Base-by-base conservation (phyloP, 2,888 invertebrate species). In the Drosophila mercatorum region DNA sequence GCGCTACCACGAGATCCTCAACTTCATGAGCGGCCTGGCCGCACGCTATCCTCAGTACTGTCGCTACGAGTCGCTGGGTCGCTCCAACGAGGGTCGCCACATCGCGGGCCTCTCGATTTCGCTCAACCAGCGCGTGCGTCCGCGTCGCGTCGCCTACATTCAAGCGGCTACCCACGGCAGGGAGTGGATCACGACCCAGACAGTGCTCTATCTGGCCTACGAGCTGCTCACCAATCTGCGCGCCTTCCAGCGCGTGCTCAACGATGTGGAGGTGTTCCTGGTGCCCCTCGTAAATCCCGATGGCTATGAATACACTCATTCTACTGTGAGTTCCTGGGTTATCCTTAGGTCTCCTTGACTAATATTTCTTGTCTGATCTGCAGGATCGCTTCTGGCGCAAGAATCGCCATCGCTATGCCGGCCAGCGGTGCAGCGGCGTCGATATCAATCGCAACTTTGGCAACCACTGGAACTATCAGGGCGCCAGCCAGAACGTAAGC, bases 371-470 rank as follows among this genome's bases (percentile, higher is more conserved):
- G n/a, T 22, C 28, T 28, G 28, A 0, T 14, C 3, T 3, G 10
- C 5, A 92, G 93, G 90, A 92, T 77, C 92, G 93, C 11, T 92
- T 95, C 76, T 96, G 96, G 96, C 94, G 96, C 57, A 96, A 96
- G 90, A 96, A 95, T 22, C 94, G 96, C 36, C 94, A 95, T n/a
- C 93, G 93, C 6, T 91, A 91, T 51, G 78, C 92, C 3, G 88
- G 88, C 5, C 86, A 87, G 22, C 83, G 91, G 0, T 97, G 96
- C 85, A 92, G 92, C 0, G 97, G 97, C 14, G 95, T 95, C 0
- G 97, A 97, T 81, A 95, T 95, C 10, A 97, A 97, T 92, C 94
- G 97, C 10, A 97, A 97, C 93, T 97, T 95, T 89, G 95, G 95
- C 64, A 95, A 94, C 84, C 93, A 94, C 78, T 97, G 96, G 96